Evolutionary conservation across 1,140 invertebrate species (phyloP).

Genomic region (Euglossa dilemma): DNA sequence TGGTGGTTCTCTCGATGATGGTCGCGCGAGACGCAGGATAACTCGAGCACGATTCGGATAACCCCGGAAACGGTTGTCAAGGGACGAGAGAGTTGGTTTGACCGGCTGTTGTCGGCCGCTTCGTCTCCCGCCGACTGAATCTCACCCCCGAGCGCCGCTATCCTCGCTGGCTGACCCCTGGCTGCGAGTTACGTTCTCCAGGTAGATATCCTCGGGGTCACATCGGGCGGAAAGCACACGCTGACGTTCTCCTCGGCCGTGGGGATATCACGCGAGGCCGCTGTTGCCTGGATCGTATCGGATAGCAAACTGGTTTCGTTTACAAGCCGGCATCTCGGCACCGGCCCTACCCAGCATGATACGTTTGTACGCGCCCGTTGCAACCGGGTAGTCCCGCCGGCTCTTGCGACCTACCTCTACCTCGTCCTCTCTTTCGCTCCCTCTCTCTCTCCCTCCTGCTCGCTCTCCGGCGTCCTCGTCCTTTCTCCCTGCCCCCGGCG

Average conservation of each 20-base stretch:
- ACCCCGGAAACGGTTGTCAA: too few species aligned
- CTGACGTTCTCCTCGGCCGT: conserved; percentile 61
- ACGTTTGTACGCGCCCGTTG: conserved; percentile 79
- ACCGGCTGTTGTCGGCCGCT: neutral
- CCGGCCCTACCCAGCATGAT: conserved; percentile 82
- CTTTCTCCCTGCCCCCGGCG: neutral
- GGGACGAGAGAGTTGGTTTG: neutral
- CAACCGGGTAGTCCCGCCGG: conserved; percentile 70
- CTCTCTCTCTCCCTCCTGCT: conserved; percentile 46
- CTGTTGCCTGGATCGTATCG: conserved; percentile 82
- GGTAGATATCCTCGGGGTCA: conserved; percentile 51
- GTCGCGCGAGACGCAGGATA: too few species aligned
- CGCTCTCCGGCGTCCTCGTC: conserved; percentile 25
- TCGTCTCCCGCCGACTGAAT: conserved; percentile 7
- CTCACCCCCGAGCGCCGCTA: conserved; percentile 19
- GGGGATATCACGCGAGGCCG: conserved; percentile 70
- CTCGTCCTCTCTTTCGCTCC: conserved; percentile 26
- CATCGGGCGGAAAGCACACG: conserved; percentile 37
- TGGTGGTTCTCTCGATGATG: too few species aligned
- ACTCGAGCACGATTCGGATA: neutral
- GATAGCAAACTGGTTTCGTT: conserved; percentile 83
- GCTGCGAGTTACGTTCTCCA: conserved; percentile 49
- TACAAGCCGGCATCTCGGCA: conserved; percentile 82
- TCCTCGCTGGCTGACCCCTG: conserved; percentile 28
- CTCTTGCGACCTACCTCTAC: conserved; percentile 68